Evolutionary conservation across 1,140 invertebrate species (phyloP).

Genomic region (Melipona quadrifasciata): DNA sequence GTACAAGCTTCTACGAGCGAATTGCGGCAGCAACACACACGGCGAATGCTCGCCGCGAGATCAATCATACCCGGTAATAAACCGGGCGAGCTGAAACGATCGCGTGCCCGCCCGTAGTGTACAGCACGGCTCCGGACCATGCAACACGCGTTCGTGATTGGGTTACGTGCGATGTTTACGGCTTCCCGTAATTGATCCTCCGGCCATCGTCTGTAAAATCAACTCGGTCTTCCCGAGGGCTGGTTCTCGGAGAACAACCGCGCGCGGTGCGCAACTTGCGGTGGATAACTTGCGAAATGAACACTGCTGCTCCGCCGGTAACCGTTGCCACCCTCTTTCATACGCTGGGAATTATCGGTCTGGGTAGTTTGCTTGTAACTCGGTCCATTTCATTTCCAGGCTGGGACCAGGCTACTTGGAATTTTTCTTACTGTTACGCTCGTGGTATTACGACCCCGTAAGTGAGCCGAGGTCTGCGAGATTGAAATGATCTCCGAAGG

Average conservation of each 20-base stretch:
- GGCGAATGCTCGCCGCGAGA: constrained; percentile 15
- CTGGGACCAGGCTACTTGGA: not conserved
- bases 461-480: not conserved
- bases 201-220: constrained; percentile 35
- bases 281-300: not conserved
- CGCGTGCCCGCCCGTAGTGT: not conserved
- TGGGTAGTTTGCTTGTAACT: not conserved
- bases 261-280: not conserved
- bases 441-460: not conserved
- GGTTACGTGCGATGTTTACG: constrained; percentile 46
- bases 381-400: not conserved
- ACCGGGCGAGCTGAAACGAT: constrained; percentile 31
- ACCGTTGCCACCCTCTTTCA: not conserved
- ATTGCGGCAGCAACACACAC: constrained; percentile 33
- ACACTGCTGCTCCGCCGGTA: not conserved
- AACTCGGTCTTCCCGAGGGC: not conserved
- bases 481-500: not conserved
- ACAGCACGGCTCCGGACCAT: not conserved
- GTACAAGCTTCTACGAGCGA: not conserved
- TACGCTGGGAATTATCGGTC: not conserved
- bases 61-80: constrained; percentile 52
- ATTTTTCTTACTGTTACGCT: not conserved
- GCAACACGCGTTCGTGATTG: constrained; percentile 31
- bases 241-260: too few species aligned
- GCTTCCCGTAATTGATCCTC: constrained; percentile 46